A percentile compares a stretch with the other conserved stretches of the same genome.
Evolutionary conservation across 2,888 invertebrate genomes (phyloP).

Genomic region (Craniophora ligustri): DNA sequence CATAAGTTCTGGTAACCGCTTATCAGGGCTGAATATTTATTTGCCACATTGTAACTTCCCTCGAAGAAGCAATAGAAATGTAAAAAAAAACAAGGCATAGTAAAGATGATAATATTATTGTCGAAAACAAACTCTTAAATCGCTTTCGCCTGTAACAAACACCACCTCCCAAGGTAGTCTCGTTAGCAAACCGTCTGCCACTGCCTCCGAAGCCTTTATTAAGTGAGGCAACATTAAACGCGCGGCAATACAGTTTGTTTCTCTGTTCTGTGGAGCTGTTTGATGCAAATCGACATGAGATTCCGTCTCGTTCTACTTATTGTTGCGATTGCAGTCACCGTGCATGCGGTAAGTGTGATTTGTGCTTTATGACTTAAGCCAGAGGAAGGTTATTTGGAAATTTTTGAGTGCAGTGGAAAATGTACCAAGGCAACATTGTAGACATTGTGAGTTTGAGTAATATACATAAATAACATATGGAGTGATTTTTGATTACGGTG

Average conservation of each 20-base stretch:
- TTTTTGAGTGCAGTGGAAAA: background rate
- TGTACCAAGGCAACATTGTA: background rate
- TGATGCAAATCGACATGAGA: constrained; percentile 56
- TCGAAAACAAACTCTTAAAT: background rate
- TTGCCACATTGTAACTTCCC: too few relatives aligned
- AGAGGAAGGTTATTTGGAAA: background rate
- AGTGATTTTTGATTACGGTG: too few relatives aligned
- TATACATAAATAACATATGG: too few relatives aligned
- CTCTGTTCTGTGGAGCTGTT: constrained; percentile 42
- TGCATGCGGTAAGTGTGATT: constrained; percentile 46
- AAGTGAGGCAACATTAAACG: constrained; percentile 57
- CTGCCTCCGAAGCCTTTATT: constrained; percentile 55
- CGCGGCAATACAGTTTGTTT: constrained; percentile 56
- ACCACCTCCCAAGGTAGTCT: constrained; percentile 46
- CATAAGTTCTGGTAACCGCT: too few relatives aligned
- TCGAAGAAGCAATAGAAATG: too few relatives aligned
- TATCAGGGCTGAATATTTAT: too few relatives aligned
- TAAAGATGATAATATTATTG: too few relatives aligned
- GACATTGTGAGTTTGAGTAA: background rate
- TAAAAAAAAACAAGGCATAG: too few relatives aligned
- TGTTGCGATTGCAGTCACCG: constrained; percentile 28
- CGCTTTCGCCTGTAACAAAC: constrained; percentile 26
- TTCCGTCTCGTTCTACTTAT: constrained; percentile 45
- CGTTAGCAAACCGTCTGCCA: constrained; percentile 56
- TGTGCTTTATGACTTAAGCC: constrained; percentile 13